Evolutionary conservation across 1,140 invertebrate species (phyloP), one percentile per base, ranked within the genome.

Genomic region (Drosophila busckii): DNA sequence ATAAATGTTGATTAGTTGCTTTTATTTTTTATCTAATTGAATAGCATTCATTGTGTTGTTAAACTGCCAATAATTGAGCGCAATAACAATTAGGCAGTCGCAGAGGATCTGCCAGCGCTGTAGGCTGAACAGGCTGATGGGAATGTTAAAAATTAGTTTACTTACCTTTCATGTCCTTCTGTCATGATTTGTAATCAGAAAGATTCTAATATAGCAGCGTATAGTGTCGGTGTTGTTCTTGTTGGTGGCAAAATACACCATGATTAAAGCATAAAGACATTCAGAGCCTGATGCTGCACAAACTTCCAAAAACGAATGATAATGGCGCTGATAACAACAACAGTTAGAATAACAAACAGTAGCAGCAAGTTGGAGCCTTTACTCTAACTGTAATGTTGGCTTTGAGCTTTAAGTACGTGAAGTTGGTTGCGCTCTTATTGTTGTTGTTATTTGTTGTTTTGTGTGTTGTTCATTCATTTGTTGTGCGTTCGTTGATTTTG

Each of bases 121-220:
- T 20, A 46, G 46, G 16, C 55, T 52, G 13, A 29, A 28, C 8
- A 7, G 1, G 12, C 9, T 3, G 22, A 8, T 20, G n/a, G 7
- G n/a, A 4, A 1, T 15, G 9, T 17, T 12, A 19, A 19, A 10
- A 5, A 3, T 1, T 5, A 8, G 1, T 7, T 20, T 0, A 70
- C 91, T 92, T 89, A 92, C 92, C 92, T 92, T 90, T 92, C 92
- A 92, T 90, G 91, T 90, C 90, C 89, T 89, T 92, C 92, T 90
- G 91, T 92, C 91, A 92, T 92, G 91, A 89, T 92, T 92, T 88
- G 90, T 91, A 87, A 90, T 90, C 89, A 89, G 89, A 89, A 91
- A 91, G 90, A 85, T 90, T 89, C 90, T 92, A 92, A 89, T 91
- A 90, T 89, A 89, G 89, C 89, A 90, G 89, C 89, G 90, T 90